A percentile compares a stretch with the other conserved stretches of the same genome.
Conservation (phyloP, 2,797 vertebrate species). For the Pseudochirops cupreus region DNA sequence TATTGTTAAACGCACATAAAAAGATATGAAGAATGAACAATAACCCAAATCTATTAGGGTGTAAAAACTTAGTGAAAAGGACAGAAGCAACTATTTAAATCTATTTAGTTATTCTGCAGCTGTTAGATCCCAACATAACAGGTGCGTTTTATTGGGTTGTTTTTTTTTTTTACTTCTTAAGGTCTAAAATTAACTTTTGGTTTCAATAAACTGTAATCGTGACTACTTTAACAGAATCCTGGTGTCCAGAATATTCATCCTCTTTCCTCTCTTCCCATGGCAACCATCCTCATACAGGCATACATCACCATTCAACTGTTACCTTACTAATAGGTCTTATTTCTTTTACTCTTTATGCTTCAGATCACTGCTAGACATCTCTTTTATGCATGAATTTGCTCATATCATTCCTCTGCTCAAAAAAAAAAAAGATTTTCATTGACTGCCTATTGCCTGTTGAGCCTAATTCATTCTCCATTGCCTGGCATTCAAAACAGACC, state of each 20-base stretch:
- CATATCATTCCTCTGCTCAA: neutral
- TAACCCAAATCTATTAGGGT: conserved; percentile 30
- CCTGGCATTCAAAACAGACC: neutral
- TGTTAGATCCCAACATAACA: neutral
- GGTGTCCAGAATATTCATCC: neutral
- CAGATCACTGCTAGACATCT: neutral
- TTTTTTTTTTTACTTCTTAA: neutral
- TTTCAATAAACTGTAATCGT: conserved; percentile 31
- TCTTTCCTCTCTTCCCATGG: neutral
- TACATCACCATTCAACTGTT: neutral
- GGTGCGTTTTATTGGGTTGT: neutral
- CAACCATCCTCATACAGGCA: neutral
- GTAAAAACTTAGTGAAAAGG: conserved; percentile 51
- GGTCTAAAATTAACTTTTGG: conserved; percentile 23
- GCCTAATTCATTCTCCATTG: conserved; percentile 18
- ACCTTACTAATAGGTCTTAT: neutral
- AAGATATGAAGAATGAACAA: conserved; percentile 39
- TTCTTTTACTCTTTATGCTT: neutral
- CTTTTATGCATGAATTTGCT: neutral
- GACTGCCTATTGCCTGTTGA: conserved; percentile 23
- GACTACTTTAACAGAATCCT: neutral
- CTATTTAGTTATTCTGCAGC: conserved; percentile 47
- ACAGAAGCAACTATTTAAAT: conserved; percentile 37
- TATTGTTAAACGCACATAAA: conserved; percentile 31
- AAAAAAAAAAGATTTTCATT: neutral